Base-by-base conservation (phyloP, 1,140 invertebrate species). In the Neotoxoptera formosana region DNA sequence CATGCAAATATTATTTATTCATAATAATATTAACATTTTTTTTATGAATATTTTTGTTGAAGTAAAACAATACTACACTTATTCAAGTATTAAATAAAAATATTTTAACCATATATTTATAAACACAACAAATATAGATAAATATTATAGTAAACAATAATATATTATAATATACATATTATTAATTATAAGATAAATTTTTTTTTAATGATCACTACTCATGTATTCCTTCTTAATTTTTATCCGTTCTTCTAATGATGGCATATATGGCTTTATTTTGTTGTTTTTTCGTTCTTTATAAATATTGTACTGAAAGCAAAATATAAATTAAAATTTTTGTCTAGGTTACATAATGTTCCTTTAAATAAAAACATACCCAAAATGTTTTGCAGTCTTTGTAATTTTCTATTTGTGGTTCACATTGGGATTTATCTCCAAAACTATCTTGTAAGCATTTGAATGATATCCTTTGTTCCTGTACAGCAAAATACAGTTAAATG, bases 371-470 rank as follows among this genome's bases (percentile, higher is more conserved):
- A 23, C 95, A 95, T 95, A 96, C 96, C 96, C 96, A 96, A 94
- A 96, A 96, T 93, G 96, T 96, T 94, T 96, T 96, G 95, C 96
- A 97, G 67, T 95, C 96, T 67, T 96, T 97, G 94, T 97, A 97
- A 94, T 97, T 97, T 81, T 96, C 96, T 94, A 97, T 97, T 94
- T 96, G 96, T 9, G 95, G 93, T 94, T 96, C 95, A 94, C 96
- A 97, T 94, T 96, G 96, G n/a, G 96, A 95, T 88, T 95, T 96
- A 94, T 96, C 95, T 94, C 95, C 96, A 94, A 96, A 95, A 95
- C 96, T 96, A 94, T 96, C 96, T 94, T 96, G 95, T 51, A 97
- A 95, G 94, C 96, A 97, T 94, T 96, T 95, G 94, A 96, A 96
- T 7, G 96, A 96, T 90, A 96, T 94, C 91, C 96, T 95, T 94